Conservation (phyloP, 2,888 invertebrate species). For the Dioctria rufipes region DNA sequence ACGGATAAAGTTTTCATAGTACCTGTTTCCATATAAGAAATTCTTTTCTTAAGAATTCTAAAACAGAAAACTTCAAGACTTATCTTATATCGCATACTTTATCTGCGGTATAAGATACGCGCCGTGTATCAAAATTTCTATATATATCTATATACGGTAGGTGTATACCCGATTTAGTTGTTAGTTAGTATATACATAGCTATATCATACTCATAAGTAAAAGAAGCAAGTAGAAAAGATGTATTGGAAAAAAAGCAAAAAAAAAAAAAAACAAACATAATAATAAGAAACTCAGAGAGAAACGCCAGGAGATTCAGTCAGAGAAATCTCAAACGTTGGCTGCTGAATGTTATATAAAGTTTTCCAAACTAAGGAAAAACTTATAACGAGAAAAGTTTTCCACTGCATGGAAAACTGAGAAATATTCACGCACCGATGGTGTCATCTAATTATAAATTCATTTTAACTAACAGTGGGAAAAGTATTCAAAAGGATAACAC, state of each 20-base stretch:
- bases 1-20: conserved; percentile 24
- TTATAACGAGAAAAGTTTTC: conserved; percentile 72
- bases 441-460: conserved; percentile 71
- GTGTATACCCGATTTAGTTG: no score
- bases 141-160: no score
- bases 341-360: conserved; percentile 20
- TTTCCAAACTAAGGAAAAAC: conserved; percentile 64
- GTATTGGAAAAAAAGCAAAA: background rate
- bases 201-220: no score
- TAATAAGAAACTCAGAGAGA: no score
- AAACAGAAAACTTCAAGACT: conserved; percentile 7
- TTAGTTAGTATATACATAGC: no score
- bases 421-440: conserved; percentile 72
- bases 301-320: no score
- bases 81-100: conserved; percentile 6
- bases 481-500: conserved; percentile 50
- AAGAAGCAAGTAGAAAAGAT: no score
- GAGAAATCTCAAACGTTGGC: background rate
- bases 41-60: background rate
- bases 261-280: background rate
- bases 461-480: conserved; percentile 52
- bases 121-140: background rate
- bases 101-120: background rate
- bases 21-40: conserved; percentile 4
- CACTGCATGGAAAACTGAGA: conserved; percentile 68